Percentiles rank a stretch among this genome's conserved stretches.
Conservation (phyloP, 2,113 vertebrate genomes). For the Neomonachus schauinslandi region DNA sequence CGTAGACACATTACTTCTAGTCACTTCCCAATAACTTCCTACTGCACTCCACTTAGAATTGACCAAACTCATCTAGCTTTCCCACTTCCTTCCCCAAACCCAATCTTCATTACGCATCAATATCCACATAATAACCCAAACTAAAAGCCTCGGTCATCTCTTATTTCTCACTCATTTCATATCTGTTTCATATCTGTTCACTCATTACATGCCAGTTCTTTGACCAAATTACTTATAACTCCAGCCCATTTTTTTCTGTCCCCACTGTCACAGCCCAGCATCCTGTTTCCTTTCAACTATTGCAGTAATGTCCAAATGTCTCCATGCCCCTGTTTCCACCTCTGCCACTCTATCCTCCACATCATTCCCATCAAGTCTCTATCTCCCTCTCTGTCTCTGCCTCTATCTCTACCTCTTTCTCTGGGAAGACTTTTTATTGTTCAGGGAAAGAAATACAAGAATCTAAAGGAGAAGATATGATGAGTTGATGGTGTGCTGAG, state of each 20-base stretch:
- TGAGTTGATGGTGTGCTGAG: neutral
- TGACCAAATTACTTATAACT: neutral
- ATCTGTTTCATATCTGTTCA: neutral
- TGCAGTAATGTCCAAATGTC: neutral
- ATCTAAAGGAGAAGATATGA: neutral
- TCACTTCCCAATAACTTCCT: neutral
- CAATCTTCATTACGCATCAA: neutral
- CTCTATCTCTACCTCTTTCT: neutral
- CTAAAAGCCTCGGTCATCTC: neutral
- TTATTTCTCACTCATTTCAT: neutral
- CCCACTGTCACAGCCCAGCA: neutral
- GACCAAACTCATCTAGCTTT: neutral
- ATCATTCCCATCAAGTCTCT: neutral
- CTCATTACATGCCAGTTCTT: neutral
- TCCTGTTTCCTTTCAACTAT: neutral
- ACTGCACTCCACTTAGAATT: neutral
- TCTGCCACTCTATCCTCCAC: neutral
- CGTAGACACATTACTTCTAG: neutral
- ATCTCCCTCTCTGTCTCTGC: neutral
- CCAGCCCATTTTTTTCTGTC: neutral
- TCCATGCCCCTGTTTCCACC: neutral
- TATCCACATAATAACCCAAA: neutral
- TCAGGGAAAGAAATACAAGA: neutral
- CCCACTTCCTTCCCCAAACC: neutral
- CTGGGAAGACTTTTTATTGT: neutral